A percentile compares a stretch with the other conserved stretches of the same genome.
phyloP scores from a whole-genome alignment of 1,140 invertebrate genomes.

The Cyclina sinensis region DNA sequence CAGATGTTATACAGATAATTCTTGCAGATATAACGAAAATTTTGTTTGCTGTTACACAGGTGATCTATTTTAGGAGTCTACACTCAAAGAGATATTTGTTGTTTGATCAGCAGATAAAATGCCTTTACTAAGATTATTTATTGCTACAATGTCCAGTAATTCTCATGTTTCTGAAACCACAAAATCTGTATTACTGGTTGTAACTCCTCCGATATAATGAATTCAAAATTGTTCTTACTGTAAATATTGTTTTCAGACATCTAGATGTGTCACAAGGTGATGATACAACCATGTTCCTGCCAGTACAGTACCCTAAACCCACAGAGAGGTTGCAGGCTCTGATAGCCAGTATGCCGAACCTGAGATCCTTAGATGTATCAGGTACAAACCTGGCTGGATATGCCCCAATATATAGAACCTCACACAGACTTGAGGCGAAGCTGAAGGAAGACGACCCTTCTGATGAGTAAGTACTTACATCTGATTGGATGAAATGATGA shows the following conservation, averaged over 20 bases:
- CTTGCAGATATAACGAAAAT: too few relatives aligned
- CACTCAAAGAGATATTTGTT: too few relatives aligned
- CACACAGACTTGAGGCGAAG: slow-evolving; percentile 65
- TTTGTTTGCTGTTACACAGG: too few relatives aligned
- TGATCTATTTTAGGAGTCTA: too few relatives aligned
- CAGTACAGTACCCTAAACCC: slow-evolving; percentile 86
- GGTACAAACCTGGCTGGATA: slow-evolving; percentile 95
- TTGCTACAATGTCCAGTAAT: too few relatives aligned
- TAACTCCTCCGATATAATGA: too few relatives aligned
- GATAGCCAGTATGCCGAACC: slow-evolving; percentile 91
- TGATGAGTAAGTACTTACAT: not conserved
- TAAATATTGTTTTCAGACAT: slow-evolving; percentile 88
- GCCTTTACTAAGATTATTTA: too few relatives aligned
- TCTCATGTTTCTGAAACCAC: too few relatives aligned
- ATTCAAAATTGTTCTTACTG: not conserved
- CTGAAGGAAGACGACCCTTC: slow-evolving; percentile 5
- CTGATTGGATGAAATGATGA: too few relatives aligned
- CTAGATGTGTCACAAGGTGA: slow-evolving; percentile 93
- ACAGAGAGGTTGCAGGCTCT: slow-evolving; percentile 91
- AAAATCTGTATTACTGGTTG: too few relatives aligned
- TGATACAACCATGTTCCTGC: slow-evolving; percentile 86
- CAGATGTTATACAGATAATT: too few relatives aligned
- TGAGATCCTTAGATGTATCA: slow-evolving; percentile 96
- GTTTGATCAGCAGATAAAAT: too few relatives aligned
- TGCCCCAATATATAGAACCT: slow-evolving; percentile 85